Evolutionary conservation across 2,888 invertebrate species (phyloP).

Genomic region (Silvanus unidentatus): DNA sequence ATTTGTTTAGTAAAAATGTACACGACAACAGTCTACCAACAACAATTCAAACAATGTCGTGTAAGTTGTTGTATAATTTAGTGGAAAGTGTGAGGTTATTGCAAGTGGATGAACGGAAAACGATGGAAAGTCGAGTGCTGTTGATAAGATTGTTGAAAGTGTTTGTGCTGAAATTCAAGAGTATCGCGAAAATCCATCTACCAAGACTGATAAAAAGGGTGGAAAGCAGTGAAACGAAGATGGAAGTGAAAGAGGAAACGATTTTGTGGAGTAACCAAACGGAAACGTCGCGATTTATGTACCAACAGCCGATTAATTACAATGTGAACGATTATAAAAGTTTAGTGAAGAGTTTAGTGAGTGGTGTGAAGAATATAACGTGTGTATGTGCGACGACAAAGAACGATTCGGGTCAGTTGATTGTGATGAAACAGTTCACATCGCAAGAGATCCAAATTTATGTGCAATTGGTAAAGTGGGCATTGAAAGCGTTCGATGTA

Average conservation of each 20-base stretch:
- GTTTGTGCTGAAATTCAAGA: slow-evolving; percentile 93
- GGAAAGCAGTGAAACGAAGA: too few relatives aligned
- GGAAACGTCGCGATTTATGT: too few relatives aligned
- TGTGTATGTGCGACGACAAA: slow-evolving; percentile 91
- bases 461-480: slow-evolving; percentile 89
- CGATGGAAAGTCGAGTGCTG: slow-evolving; percentile 68
- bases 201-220: slow-evolving; percentile 67
- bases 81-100: slow-evolving; percentile 83
- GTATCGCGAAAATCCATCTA: slow-evolving; percentile 87
- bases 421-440: slow-evolving; percentile 63
- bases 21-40: slow-evolving; percentile 94
- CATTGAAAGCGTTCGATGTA: slow-evolving; percentile 89
- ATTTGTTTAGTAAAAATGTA: slow-evolving; percentile 92
- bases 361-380: slow-evolving; percentile 93
- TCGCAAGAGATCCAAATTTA: slow-evolving; percentile 88
- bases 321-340: slow-evolving; percentile 88
- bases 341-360: slow-evolving; percentile 89
- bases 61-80: slow-evolving; percentile 87
- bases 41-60: slow-evolving; percentile 95
- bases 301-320: slow-evolving; percentile 59
- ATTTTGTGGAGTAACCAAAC: too few relatives aligned
- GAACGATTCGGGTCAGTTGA: neutral
- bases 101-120: slow-evolving; percentile 72
- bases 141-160: slow-evolving; percentile 90
- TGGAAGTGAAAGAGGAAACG: too few relatives aligned